Evolutionary conservation across 1,140 invertebrate species (phyloP).

Genomic region (Brachionus angularis): DNA sequence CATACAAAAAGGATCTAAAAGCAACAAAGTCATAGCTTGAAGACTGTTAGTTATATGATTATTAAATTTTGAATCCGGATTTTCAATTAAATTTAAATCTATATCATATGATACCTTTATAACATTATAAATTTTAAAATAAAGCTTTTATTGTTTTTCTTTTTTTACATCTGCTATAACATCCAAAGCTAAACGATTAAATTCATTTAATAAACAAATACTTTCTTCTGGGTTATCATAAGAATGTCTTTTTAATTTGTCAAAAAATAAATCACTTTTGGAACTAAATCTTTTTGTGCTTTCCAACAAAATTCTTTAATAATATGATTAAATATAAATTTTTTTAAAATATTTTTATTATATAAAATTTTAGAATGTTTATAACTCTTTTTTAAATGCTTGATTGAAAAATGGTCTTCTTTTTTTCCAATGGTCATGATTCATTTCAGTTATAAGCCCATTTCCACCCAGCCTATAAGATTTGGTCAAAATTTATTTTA

Average conservation of each 20-base stretch:
- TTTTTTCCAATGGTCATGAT: constrained; percentile 15
- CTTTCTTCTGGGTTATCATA: not conserved
- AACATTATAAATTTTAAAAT: not conserved
- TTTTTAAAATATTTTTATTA: not conserved
- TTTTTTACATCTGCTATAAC: constrained; percentile 3
- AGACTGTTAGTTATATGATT: not conserved
- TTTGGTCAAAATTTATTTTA: too few relatives aligned
- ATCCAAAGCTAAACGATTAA: constrained; percentile 24
- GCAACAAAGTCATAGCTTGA: not conserved
- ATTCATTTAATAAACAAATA: not conserved
- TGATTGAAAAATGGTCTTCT: constrained; percentile 19
- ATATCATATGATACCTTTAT: constrained; percentile 13
- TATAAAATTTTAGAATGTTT: not conserved
- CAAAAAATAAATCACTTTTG: constrained; percentile 2
- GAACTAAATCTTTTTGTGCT: not conserved
- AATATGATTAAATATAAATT: too few relatives aligned
- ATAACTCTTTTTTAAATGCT: constrained; percentile 22
- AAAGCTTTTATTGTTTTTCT: not conserved
- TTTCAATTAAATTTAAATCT: not conserved
- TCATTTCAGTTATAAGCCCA: constrained; percentile 21
- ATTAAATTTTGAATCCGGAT: not conserved
- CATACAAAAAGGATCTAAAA: too few relatives aligned
- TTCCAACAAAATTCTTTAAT: not conserved
- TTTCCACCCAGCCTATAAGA: not conserved
- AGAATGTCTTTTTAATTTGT: not conserved